A percentile compares a stretch with the other conserved stretches of the same genome.
These are phyloP conservation scores for Lycocerus yunnanus DNA, from an alignment of 2,888 invertebrate genomes.

Conservation along the genomic window DNA sequence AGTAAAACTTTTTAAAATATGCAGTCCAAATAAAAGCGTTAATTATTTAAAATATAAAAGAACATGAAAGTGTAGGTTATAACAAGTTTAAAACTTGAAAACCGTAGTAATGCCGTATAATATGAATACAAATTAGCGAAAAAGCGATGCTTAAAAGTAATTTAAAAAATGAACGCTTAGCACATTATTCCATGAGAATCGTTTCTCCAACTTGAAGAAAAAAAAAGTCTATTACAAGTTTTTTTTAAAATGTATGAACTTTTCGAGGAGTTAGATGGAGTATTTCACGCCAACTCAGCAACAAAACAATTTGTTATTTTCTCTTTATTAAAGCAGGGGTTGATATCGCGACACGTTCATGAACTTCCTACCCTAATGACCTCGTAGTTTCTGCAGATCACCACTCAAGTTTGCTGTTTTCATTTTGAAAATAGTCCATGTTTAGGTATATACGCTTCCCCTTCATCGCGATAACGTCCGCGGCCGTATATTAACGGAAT, in stretches of 20 bases:
- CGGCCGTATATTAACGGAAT: constrained; percentile 1
- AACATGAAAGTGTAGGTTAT: background rate
- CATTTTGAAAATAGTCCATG: constrained; percentile 5
- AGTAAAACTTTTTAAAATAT: background rate
- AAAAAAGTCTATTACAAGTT: background rate
- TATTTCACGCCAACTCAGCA: constrained; percentile 32
- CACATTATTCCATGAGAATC: constrained; percentile 7
- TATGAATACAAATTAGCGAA: constrained; percentile 14
- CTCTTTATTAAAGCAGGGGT: constrained; percentile 42
- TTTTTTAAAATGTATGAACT: background rate
- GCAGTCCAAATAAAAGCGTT: background rate
- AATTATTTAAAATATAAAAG: constrained; percentile 1
- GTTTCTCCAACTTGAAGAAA: background rate
- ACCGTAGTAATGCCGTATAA: background rate
- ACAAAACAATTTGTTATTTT: constrained; percentile 44
- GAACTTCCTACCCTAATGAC: constrained; percentile 38
- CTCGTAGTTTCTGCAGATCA: constrained; percentile 7
- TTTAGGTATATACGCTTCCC: background rate
- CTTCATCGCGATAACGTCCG: constrained; percentile 1
- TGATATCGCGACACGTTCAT: constrained; percentile 38
- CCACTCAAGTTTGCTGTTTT: background rate
- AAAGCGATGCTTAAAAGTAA: background rate
- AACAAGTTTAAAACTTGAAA: constrained; percentile 1
- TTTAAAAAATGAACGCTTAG: constrained; percentile 7
- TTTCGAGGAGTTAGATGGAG: background rate